Evolutionary conservation across 2,113 vertebrate species (phyloP), one percentile per base, ranked within the genome.

Genomic region (Chaenocephalus aceratus): DNA sequence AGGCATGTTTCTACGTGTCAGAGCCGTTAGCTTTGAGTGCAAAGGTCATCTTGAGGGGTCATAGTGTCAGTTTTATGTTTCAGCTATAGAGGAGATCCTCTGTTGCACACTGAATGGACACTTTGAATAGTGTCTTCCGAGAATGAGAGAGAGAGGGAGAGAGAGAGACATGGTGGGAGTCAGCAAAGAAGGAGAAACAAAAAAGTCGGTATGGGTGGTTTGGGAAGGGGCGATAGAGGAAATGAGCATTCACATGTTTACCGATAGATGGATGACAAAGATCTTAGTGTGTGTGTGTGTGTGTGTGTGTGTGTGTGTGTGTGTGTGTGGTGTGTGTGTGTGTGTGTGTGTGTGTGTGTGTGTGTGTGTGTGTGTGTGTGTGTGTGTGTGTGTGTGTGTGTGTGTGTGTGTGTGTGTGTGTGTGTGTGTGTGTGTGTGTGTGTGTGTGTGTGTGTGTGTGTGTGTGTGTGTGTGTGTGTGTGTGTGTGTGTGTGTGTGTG

Each of bases 61-160:
- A 90, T 23, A 75, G 68, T 75, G 81, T 82, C 63, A 75, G 90
- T 82, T 72, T 93, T 89, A 67, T 77, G 79, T 94, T 93, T 91
- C 92, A 84, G 64, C 79, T 48, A 57, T 45, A 89, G 89, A 90
- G 80, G 86, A 88, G 86, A 14, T 79, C 64, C 75, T 91, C 87
- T 91, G 86, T 91, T 88, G 57, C 67, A 46, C 34, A 21, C 79
- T 87, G 84, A 90, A 90, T 83, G 60, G 86, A 88, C 75, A 80
- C 80, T 72, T 75, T 85, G 76, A 78, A 75, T 53, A 51, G 75
- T 77, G 46, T 70, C 68, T 68, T 79, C 58, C 0, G 23, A 56
- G n/a, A 77, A 70, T 79, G 44, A 21, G 51, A 34, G 21, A 21
- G 41, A 26, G 53, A 79, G 65, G 58, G 61, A 46, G 23, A 75